Evolutionary conservation across 1,140 invertebrate species (phyloP), one percentile per base, ranked within the genome.

Genomic region (Meloidogyne floridensis): DNA sequence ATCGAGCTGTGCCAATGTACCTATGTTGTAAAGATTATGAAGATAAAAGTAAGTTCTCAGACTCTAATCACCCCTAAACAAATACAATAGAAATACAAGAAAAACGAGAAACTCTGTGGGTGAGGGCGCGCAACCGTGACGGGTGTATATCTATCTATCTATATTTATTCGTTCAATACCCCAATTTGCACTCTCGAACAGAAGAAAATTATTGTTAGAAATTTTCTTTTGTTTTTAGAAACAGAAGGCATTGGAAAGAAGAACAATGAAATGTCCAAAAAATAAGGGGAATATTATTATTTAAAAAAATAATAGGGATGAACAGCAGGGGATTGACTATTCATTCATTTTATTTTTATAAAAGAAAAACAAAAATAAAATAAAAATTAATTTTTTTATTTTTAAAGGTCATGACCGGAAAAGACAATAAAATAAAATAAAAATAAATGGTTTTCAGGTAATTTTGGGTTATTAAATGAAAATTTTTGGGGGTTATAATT

Each of bases 161-260:
- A 32, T 32, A 47, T 47, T 47, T 47, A 47, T 47, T 47, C 47
- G 47, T 47, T 47, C 47, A 15, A 15, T 59, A 59, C 13, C 13
- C 59, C 59, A 65, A 65, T 65, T 65, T 65, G 59, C 59, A 65
- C 59, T 65, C 59, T 65, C 59, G 59, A 65, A 65, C 59, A 65
- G 59, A 65, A 65, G 59, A 65, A 65, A 65, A 65, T 65, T 65
- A 65, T 65, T 65, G 59, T 65, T 65, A 65, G n/a, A 15, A 15
- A 65, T 65, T 59, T 65, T 65, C 59, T 65, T n/a, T 65, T 65
- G 59, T 65, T n/a, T 65, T 65, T 65, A 65, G 7, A 59, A 65
- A n/a, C 59, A 65, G 59, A 65, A 65, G 59, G 59, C 59, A 65
- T 65, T 47, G 47, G 32, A 47, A 47, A 47, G 47, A 5, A 65